Evolutionary conservation across 2,888 invertebrate genomes (phyloP).

Genomic region (Nudaria mundana): DNA sequence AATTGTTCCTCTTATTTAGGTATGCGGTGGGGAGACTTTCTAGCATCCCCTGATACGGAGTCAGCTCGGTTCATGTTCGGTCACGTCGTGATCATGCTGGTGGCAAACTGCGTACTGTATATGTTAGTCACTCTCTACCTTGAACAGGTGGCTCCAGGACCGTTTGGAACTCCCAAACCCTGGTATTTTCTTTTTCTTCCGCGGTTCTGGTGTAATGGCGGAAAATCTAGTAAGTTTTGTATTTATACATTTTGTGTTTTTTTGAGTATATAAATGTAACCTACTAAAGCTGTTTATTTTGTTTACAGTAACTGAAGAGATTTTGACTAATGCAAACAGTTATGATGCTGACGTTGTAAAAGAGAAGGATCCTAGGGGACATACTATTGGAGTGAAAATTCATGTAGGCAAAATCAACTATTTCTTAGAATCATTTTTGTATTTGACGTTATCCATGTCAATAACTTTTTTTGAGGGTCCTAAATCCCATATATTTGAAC

Average conservation of each 20-base stretch:
- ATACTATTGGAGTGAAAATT: constrained; percentile 71
- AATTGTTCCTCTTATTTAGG: too few relatives aligned
- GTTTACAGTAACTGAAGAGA: constrained; percentile 28
- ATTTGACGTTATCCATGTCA: not conserved
- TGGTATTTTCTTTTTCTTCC: constrained; percentile 89
- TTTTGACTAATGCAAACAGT: constrained; percentile 18
- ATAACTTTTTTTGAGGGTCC: too few relatives aligned
- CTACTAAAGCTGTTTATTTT: not conserved
- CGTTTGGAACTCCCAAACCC: constrained; percentile 89
- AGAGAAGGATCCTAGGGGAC: constrained; percentile 74
- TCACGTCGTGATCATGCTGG: constrained; percentile 86
- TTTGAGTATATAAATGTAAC: too few relatives aligned
- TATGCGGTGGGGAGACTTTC: constrained; percentile 84
- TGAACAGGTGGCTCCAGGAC: constrained; percentile 93
- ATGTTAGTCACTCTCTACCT: constrained; percentile 90
- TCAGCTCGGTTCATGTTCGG: constrained; percentile 85
- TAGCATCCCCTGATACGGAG: constrained; percentile 83
- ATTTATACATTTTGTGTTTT: not conserved
- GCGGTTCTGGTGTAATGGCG: constrained; percentile 74
- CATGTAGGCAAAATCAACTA: too few relatives aligned
- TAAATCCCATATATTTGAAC: too few relatives aligned
- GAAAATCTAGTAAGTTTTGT: constrained; percentile 28
- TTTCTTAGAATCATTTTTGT: too few relatives aligned
- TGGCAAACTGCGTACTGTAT: constrained; percentile 86
- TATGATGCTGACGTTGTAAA: constrained; percentile 39